These are phyloP conservation scores for Polypterus bichir DNA, from an alignment of 2,113 vertebrate species.

Conservation along the genomic window DNA sequence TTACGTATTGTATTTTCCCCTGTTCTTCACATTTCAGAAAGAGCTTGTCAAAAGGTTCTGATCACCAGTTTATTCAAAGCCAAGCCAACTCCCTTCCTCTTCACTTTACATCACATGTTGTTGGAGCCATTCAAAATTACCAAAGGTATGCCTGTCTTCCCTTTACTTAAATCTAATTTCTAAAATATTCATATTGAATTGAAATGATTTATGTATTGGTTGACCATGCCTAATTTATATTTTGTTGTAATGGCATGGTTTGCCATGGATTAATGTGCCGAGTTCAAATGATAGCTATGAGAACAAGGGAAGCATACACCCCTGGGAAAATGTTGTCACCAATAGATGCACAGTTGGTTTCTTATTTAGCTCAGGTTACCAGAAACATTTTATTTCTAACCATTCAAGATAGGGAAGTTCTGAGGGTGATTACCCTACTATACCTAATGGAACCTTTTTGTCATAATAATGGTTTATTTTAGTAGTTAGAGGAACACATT, in stretches of 20 bases:
- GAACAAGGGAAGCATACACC: neutral
- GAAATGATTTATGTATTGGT: neutral
- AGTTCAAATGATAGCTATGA: neutral
- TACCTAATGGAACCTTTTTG: too few species aligned
- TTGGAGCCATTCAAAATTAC: slow-evolving; percentile 38
- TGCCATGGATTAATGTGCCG: neutral
- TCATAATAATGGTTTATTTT: too few species aligned
- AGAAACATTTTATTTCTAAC: too few species aligned
- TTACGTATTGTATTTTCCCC: neutral
- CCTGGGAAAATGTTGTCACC: neutral
- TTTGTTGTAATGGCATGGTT: neutral
- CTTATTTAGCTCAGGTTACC: too few species aligned
- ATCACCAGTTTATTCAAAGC: slow-evolving; percentile 24
- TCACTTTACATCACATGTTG: slow-evolving; percentile 37
- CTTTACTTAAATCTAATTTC: neutral
- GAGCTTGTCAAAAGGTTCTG: slow-evolving; percentile 32
- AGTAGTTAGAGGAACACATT: too few species aligned
- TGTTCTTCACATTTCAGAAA: slow-evolving; percentile 38
- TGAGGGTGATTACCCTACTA: too few species aligned
- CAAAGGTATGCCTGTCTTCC: slow-evolving; percentile 34
- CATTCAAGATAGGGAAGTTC: too few species aligned
- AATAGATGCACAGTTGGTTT: too few species aligned
- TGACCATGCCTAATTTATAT: neutral
- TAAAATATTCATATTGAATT: neutral
- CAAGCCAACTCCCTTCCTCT: slow-evolving; percentile 29